Base-by-base conservation (phyloP, 1,140 invertebrate species). In the Reticulitermes speratus region DNA sequence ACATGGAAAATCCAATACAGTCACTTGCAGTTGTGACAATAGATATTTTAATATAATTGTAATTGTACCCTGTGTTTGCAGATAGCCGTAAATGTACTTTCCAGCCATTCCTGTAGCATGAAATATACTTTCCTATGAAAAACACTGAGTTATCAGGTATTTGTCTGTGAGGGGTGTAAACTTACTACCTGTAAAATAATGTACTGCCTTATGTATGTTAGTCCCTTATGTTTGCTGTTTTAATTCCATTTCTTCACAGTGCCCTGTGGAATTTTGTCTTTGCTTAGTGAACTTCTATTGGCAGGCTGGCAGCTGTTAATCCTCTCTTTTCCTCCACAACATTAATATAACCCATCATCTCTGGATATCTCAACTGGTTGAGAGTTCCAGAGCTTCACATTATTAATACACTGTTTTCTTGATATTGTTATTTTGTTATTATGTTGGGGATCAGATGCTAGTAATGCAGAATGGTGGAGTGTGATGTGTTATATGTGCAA, bases 341-440 rank as follows among this genome's bases (percentile, higher is more conserved):
- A 16, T 75, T 12, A 30, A 30, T 30, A 25, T 75, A 75, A 30
- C 65, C 25, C 7, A 75, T 75, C 65, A 69, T 86, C 83, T 86
- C 86, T 86, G 86, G 44, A 86, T 83, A 82, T 84, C 86, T 86
- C 86, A 86, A 86, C 86, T 59, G 86, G 86, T 86, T 86, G 86
- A 86, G 86, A 86, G 52, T 84, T 86, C 48, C 86, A 86, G 86
- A 86, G 83, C 83, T 84, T 84, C 52, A 75, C 65, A 75, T 75
- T 75, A 75, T 75, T 75, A 75, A 75, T 14, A 75, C 16, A n/a
- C 65, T 75, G 7, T 25, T 75, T 75, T 30, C 65, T 75, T 75
- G 30, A 30, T 75, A 25, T 75, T 75, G 65, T n/a, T 38, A 38
- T 38, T 38, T 30, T 75, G 65, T 30, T 75, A 25, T 75, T 75